Base-by-base conservation (phyloP, 2,888 invertebrate species). In the Drosophila nr. perissopoda region DNA sequence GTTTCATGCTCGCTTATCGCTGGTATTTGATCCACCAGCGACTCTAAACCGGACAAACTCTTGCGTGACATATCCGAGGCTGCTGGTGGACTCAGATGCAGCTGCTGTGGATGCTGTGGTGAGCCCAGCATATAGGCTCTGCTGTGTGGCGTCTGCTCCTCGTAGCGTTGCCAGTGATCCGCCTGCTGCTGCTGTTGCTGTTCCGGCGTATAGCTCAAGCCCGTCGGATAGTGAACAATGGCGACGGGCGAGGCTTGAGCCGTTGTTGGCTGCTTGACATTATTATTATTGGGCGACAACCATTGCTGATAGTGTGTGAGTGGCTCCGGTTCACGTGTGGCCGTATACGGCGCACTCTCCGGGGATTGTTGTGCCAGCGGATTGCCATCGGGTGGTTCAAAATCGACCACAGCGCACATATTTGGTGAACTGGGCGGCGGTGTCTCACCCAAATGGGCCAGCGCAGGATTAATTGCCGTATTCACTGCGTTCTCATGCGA, bases 11-110 rank as follows among this genome's bases (percentile, higher is more conserved):
- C 97, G 65, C 96, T 96, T 93, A 97, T 96, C 87, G 97, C 96
- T 59, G 97, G 98, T 93, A 98, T 98, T 94, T 98, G 98, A 94
- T 98, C 97, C 77, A 98, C 97, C 56, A 98, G 94, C 49, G 97
- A 97, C 93, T 98, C 97, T 54, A 98, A 94, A 27, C 97, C 98
- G 25, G 97, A 97, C 56, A 97, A 94, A 85, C 97, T 97, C 92
- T 97, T 97, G 34, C 97, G 96, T n/a, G 97, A 95, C 40, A 97
- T 96, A 93, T 97, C 97, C 10, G 88, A 71, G 1, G 64, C 49
- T n/a, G 69, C 68, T 21, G 73, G 77, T 13, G 76, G 80, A 40
- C 65, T 82, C 6, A 78, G 27, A 54, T 25, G 69, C 11, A 54
- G 25, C 16, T 54, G 90, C 16, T 92, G 85, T 16, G 86, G 21